These are phyloP conservation scores for Agapostemon virescens DNA, from an alignment of 2,888 invertebrate genomes.

Conservation along the genomic window DNA sequence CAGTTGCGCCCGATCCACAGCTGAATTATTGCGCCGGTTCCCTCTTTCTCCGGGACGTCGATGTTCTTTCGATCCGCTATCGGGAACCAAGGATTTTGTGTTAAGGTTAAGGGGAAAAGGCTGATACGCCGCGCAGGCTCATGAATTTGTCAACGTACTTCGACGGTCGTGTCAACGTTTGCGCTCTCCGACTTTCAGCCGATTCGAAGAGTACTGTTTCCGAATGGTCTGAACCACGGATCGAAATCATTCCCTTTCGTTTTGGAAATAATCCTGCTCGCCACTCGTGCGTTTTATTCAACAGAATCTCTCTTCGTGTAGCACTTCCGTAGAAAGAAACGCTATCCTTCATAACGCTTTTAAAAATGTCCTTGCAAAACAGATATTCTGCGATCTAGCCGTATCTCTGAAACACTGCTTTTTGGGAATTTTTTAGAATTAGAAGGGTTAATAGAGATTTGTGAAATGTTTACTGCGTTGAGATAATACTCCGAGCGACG, in stretches of 20 bases:
- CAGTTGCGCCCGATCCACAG: not conserved
- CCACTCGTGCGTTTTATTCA: not conserved
- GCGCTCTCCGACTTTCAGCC: not conserved
- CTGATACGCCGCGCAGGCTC: not conserved
- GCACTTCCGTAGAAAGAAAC: not conserved
- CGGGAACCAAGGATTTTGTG: not conserved
- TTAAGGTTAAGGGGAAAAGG: constrained; percentile 2
- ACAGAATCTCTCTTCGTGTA: not conserved
- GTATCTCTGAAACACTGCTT: not conserved
- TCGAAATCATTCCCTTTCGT: not conserved
- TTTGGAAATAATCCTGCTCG: not conserved
- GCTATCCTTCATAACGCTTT: not conserved
- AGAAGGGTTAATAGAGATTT: not conserved
- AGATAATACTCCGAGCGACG: fast-evolving
- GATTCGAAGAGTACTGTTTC: not conserved
- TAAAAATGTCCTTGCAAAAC: not conserved
- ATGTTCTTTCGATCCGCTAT: constrained; percentile 4
- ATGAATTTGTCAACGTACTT: not conserved
- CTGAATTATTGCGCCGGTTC: not conserved
- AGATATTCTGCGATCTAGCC: not conserved
- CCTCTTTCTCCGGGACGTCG: not conserved
- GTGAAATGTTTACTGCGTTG: not conserved
- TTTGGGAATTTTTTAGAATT: not conserved
- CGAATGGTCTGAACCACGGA: not conserved
- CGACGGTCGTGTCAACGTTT: not conserved